A percentile compares a stretch with the other conserved stretches of the same genome.
Conservation (phyloP, 2,113 vertebrate genomes). For the Elgaria multicarinata region DNA sequence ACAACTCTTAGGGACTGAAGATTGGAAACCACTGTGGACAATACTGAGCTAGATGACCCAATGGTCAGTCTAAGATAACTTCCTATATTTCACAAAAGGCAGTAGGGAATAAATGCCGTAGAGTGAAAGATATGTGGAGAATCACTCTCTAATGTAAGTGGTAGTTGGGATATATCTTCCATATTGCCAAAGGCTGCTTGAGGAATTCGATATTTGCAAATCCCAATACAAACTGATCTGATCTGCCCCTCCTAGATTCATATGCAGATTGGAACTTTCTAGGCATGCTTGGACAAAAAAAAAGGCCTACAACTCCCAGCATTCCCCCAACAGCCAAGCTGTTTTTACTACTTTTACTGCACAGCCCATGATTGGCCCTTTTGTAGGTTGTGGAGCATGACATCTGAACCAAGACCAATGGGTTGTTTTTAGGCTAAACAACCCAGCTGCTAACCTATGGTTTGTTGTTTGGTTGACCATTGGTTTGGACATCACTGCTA, state of each 20-base stretch:
- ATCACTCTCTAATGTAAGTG: not conserved
- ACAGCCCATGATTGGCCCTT: too few species aligned
- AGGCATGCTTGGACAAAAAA: too few species aligned
- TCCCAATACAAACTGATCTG: not conserved
- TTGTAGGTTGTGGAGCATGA: too few species aligned
- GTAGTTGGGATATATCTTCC: not conserved
- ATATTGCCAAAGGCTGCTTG: not conserved
- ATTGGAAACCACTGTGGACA: not conserved
- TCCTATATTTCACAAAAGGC: not conserved
- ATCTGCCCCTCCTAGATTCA: not conserved
- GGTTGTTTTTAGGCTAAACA: too few species aligned
- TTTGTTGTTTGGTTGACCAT: too few species aligned
- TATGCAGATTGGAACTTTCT: not conserved
- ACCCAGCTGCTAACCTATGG: too few species aligned
- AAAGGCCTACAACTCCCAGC: too few species aligned
- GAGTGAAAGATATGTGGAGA: not conserved
- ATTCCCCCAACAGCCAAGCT: too few species aligned
- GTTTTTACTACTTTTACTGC: too few species aligned
- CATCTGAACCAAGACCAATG: too few species aligned
- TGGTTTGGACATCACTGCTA: too few species aligned
- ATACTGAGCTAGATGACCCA: not conserved
- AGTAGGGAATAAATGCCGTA: not conserved
- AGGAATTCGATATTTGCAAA: not conserved
- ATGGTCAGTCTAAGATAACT: not conserved
- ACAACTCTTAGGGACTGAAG: not conserved